Base-by-base conservation (phyloP, 35 echinoderm and acorn worm genomes). In the Acanthaster planci region DNA sequence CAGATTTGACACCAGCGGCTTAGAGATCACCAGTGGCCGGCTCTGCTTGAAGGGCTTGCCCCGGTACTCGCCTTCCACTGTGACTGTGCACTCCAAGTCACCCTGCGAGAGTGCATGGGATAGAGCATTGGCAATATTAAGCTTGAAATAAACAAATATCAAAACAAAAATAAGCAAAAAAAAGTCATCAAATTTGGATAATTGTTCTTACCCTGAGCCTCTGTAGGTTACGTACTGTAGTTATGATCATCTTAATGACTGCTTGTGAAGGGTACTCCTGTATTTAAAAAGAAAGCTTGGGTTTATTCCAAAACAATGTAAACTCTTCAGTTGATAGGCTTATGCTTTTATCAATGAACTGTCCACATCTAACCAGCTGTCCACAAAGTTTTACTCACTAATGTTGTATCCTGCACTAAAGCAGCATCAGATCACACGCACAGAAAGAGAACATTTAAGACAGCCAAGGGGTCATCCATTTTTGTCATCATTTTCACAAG, bases 1-100 rank as follows among this genome's bases (percentile, higher is more conserved):
- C 1, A 90, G 32, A 23, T 90, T 78, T 0, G 88, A 76, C 34
- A 90, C 82, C 8, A 90, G 35, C 35, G 88, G 88, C 39, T 54
- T 84, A 5, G 53, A 55, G 27, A 90, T 58, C 0, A 44, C 17
- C 16, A 90, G 12, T 21, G 32, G 8, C 2, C 26, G 5, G 2
- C 0, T 56, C 35, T 51, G 18, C 29, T 12, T 37, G 19, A 14
- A 51, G 7, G 37, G 19, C 27, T 76, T 17, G 14, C 51, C 75
- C 72, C 38, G 60, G 52, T 19, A 67, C 32, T 76, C 57, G 8
- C 57, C 81, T 23, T 89, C 72, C 38, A 89, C 68, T 3, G 35
- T 38, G 7, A 89, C 39, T 18, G 12, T 44, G 10, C 60, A 60
- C 47, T 38, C 60, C 30, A 89, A 67, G 15, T 89, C 80, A 26